Percentiles rank a stretch among this genome's conserved stretches.
Evolutionary conservation across 2,113 vertebrate species (phyloP).

Genomic region (Cardinalis cardinalis): DNA sequence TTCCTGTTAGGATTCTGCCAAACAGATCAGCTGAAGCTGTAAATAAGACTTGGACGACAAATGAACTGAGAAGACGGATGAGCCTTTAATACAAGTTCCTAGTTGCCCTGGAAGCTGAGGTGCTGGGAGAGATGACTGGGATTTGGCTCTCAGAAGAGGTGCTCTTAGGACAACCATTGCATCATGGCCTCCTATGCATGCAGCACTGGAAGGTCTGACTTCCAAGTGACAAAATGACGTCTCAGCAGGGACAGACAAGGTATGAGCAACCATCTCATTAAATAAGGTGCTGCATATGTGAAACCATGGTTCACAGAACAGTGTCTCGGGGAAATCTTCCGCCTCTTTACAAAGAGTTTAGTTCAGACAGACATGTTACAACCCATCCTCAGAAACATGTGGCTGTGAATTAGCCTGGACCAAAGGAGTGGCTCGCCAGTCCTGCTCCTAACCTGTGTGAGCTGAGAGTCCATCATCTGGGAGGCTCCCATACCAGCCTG

Average conservation of each 20-base stretch:
- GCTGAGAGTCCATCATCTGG: slow-evolving; percentile 96
- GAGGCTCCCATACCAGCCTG: slow-evolving; percentile 93
- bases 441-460: slow-evolving; percentile 86
- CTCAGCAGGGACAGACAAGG: background rate
- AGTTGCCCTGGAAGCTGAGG: background rate
- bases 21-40: background rate
- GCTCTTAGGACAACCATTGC: background rate
- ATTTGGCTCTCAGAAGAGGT: slow-evolving; percentile 1
- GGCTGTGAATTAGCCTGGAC: background rate
- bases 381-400: background rate
- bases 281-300: background rate
- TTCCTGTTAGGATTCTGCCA: background rate
- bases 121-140: background rate
- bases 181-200: background rate
- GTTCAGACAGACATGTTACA: slow-evolving; percentile 1
- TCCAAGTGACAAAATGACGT: background rate
- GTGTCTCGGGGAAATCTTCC: background rate
- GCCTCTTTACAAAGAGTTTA: background rate
- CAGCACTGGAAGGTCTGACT: background rate
- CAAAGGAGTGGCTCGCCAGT: background rate
- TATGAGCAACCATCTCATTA: background rate
- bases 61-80: background rate
- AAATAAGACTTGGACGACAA: background rate
- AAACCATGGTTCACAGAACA: background rate
- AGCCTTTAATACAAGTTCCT: background rate